phyloP scores from a whole-genome alignment of 2,888 invertebrate genomes.

The Theodoxus fluviatilis region DNA sequence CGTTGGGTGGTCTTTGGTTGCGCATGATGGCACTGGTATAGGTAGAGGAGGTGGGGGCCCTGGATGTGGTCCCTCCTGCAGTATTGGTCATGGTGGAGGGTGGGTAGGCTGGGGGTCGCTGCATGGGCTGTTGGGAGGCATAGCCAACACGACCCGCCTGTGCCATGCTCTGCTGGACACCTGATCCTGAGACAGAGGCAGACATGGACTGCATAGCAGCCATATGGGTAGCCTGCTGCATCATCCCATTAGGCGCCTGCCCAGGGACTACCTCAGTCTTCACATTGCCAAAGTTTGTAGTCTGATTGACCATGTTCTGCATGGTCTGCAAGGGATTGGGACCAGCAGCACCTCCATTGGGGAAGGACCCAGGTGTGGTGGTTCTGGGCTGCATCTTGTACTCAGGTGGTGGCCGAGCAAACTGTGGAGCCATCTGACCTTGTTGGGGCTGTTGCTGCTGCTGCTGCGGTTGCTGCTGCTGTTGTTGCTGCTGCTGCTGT shows the following conservation, averaged over 20 bases:
- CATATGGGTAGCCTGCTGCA: constrained; percentile 49
- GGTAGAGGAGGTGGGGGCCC: constrained; percentile 31
- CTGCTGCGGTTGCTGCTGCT: constrained; percentile 34
- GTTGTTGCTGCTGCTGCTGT: constrained; percentile 36
- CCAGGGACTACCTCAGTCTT: constrained; percentile 46
- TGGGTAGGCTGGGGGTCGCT: constrained; percentile 45
- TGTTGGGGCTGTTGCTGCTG: constrained; percentile 34
- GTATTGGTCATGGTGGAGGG: constrained; percentile 36
- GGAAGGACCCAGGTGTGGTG: constrained; percentile 27
- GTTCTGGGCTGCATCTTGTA: constrained; percentile 71
- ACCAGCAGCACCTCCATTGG: constrained; percentile 28
- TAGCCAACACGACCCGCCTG: not conserved
- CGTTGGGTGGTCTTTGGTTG: constrained; percentile 71
- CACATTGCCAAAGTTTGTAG: constrained; percentile 45
- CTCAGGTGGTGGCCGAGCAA: constrained; percentile 81
- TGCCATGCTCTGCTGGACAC: not conserved
- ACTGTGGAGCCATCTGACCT: constrained; percentile 39
- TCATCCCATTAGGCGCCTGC: constrained; percentile 46
- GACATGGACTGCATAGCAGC: constrained; percentile 47
- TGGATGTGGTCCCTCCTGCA: constrained; percentile 18
- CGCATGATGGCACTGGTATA: constrained; percentile 63
- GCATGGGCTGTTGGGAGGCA: constrained; percentile 36
- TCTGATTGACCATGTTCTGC: constrained; percentile 70
- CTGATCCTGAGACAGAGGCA: constrained; percentile 30
- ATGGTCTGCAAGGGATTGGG: constrained; percentile 61